Base-by-base conservation (phyloP, 1,140 invertebrate species). In the Philotrypesis tridentata region DNA sequence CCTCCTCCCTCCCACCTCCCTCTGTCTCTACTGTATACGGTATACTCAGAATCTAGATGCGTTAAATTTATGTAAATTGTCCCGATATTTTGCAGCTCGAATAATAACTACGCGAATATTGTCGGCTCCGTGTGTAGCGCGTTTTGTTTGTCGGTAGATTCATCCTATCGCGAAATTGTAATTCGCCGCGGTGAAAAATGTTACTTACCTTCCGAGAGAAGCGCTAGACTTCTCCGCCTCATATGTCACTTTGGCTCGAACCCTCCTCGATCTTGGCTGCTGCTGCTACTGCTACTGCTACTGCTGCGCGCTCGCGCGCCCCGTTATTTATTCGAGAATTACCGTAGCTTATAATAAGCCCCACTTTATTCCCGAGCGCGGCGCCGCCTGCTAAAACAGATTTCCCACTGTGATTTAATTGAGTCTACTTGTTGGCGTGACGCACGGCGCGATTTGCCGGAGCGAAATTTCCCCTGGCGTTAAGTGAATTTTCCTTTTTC, bases 271-370 rank as follows among this genome's bases (percentile, higher is more conserved):
- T 88, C 85, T 87, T 87, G 83, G 74, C 82, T 23, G n/a, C n/a
- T n/a, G n/a, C n/a, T n/a, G n/a, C n/a, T n/a, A n/a, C n/a, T n/a
- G n/a, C n/a, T n/a, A n/a, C n/a, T n/a, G n/a, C n/a, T n/a, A n/a
- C n/a, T n/a, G 85, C 78, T 85, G 83, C 84, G 83, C 84, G 83
- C 81, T 40, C 9, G 6, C 80, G 82, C 84, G 83, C 87, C 85
- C 89, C 86, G 90, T 92, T 91, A 92, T 92, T 91, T 91, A 91
- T 92, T 92, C 88, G 89, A 89, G 91, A 92, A 91, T 91, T 91
- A 92, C 89, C 87, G 90, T 89, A 90, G 90, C 91, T 91, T 92
- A 91, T 92, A 89, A 92, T 91, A 92, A 92, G 90, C 90, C 87
- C 89, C 90, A 90, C 90, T 92, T 91, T 91, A 90, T 92, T 92